Conservation (phyloP, 1,140 invertebrate genomes). For the Heliconius himera region DNA sequence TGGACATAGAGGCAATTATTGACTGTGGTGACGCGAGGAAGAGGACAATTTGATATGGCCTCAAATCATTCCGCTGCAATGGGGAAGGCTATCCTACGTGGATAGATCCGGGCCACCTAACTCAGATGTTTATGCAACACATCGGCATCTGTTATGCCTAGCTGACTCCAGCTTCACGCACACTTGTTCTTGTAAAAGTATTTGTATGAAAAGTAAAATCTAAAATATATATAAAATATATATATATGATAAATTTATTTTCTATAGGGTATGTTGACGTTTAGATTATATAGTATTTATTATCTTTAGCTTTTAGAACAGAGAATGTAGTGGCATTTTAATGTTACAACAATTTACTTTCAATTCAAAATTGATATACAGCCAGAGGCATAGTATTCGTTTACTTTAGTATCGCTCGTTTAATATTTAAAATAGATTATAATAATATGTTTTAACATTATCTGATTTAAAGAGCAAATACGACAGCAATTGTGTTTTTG, state of each 20-base stretch:
- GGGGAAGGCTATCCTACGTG: slow-evolving; percentile 74
- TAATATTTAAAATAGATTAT: background rate
- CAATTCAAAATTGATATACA: background rate
- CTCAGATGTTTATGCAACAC: slow-evolving; percentile 51
- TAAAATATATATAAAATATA: background rate
- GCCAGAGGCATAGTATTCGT: background rate
- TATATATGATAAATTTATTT: background rate
- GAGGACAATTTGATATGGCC: slow-evolving; percentile 76
- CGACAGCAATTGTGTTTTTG: no score
- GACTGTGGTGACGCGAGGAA: slow-evolving; percentile 60
- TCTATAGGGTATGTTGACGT: background rate
- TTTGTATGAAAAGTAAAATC: slow-evolving; percentile 9
- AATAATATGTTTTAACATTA: background rate
- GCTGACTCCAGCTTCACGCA: slow-evolving; percentile 26
- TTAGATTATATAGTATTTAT: background rate
- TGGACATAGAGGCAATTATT: slow-evolving; percentile 68
- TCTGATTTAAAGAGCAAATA: no score
- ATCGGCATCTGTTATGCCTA: slow-evolving; percentile 32
- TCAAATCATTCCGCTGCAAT: slow-evolving; percentile 75
- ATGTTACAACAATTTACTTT: background rate
- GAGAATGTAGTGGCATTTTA: background rate
- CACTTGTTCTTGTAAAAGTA: slow-evolving; percentile 32
- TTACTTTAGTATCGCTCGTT: background rate
- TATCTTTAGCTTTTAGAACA: background rate
- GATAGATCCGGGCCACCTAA: slow-evolving; percentile 61